Evolutionary conservation across 2,797 vertebrate species (phyloP), one percentile per base, ranked within the genome.

Genomic region (Schizothorax lantsangensis): DNA sequence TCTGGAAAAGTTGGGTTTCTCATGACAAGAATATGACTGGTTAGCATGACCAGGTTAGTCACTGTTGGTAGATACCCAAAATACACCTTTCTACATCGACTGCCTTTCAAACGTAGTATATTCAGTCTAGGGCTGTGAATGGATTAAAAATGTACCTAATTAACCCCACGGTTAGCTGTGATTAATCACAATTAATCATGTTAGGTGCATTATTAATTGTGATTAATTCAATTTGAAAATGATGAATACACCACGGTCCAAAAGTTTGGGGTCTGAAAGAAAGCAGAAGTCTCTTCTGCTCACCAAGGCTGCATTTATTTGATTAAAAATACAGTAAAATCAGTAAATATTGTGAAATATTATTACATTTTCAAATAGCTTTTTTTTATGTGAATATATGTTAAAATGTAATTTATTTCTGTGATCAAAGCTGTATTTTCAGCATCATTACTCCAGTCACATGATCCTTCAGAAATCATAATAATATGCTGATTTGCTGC

Each of bases 161-260:
- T 52, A 52, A 30, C 73, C 26, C 1, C 45, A 52, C 26, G 17
- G 17, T 75, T 52, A 21, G 5, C 26, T 21, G 47, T 2, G 45
- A 52, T 75, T 75, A 33, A 75, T 75, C 73, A 75, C 15, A 33
- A 30, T 33, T 52, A 74, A 49, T 74, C 4, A 74, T 49, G 72
- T 33, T 30, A 33, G 15, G 45, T 74, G 72, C 72, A 49, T 74
- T 49, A 49, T 75, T 75, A 52, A 75, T 75, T 49, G 9, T 75
- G 17, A 33, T 52, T 68, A 33, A 68, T 36, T 68, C 4, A 4
- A 68, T 36, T 36, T 19, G 15, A 36, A 68, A 36, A 33, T 33
- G 64, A 66, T 66, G 2, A 33, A 66, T 36, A 33, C 59, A 26
- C 59, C 23, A n/a, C 14, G 3, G 6, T 66, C 30, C 30, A 66